A percentile compares a stretch with the other conserved stretches of the same genome.
These are phyloP conservation scores for Cyclina sinensis DNA, from an alignment of 1,140 invertebrate genomes.

Conservation along the genomic window DNA sequence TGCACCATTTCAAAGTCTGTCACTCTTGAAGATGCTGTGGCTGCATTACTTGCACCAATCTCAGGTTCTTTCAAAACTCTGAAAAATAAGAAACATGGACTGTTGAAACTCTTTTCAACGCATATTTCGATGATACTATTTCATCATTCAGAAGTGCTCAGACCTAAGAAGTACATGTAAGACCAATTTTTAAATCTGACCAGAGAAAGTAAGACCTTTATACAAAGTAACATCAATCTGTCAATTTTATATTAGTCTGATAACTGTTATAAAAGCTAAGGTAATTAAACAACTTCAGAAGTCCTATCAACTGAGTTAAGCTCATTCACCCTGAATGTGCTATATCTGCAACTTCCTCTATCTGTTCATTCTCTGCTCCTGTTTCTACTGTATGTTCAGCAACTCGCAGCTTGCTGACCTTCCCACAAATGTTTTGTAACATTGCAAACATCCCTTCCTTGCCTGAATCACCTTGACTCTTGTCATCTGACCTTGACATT, in stretches of 20 bases:
- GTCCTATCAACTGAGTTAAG: too few species aligned
- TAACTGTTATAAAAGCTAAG: too few species aligned
- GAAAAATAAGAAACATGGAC: background rate
- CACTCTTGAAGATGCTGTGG: background rate
- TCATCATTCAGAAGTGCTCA: background rate
- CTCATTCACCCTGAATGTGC: background rate
- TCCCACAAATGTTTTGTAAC: conserved; percentile 61
- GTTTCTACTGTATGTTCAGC: background rate
- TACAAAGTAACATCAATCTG: too few species aligned
- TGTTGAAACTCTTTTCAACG: too few species aligned
- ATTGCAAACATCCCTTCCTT: conserved; percentile 40
- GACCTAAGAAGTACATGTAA: background rate
- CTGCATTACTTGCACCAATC: background rate
- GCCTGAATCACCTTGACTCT: background rate
- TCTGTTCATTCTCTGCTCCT: background rate
- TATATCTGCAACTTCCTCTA: background rate
- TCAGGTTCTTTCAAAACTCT: background rate
- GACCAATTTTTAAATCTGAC: too few species aligned
- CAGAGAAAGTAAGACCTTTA: too few species aligned
- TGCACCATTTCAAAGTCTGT: background rate
- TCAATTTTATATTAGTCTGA: too few species aligned
- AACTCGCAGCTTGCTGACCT: conserved; percentile 43
- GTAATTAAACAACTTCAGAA: too few species aligned
- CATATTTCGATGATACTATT: too few species aligned
- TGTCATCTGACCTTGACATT: conserved; percentile 15